Base-by-base conservation (phyloP, 2,113 vertebrate genomes). In the Heterotilapia buettikoferi region DNA sequence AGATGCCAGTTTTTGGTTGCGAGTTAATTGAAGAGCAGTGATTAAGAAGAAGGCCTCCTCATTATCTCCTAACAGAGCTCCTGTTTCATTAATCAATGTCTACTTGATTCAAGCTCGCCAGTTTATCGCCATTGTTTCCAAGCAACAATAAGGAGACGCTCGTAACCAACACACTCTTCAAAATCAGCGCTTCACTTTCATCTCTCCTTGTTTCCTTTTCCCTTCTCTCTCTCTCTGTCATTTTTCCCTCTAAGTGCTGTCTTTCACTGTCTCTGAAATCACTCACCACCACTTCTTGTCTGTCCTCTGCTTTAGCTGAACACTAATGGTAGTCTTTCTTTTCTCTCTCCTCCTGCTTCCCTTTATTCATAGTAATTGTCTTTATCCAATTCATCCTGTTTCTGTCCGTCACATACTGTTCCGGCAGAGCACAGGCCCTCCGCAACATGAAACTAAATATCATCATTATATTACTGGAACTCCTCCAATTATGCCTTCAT, bases 81-180 rank as follows among this genome's bases (percentile, higher is more conserved):
- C 88, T 56, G 85, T 73, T 78, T 90, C 80, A 94, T 95, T 89
- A 92, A 93, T 95, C 86, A 91, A 78, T 92, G 86, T 90, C 88
- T 78, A 68, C 92, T 93, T 86, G 93, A n/a, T 86, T 50, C 0
- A 18, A 43, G 63, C 43, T 61, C 61, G 59, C 66, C 68, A 31
- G 73, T 78, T 38, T 52, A 78, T 78, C 0, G 18, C 26, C 18
- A 88, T 80, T 83, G 91, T 90, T 91, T 90, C 90, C 31, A n/a
- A 80, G 84, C 88, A 94, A 92, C 83, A 16, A 10, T n/a, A 86
- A 76, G 45, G 76, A 81, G 24, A 90, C 91, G 57, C 61, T 82
- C 66, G 89, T 83, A 66, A 90, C 90, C 66, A 78, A 78, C 73
- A 52, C 45, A 52, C 47, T 82, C 61, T 84, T 85, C 26, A 61